phyloP scores from a whole-genome alignment of 2,797 vertebrate species.

The Girardinus metallicus region DNA sequence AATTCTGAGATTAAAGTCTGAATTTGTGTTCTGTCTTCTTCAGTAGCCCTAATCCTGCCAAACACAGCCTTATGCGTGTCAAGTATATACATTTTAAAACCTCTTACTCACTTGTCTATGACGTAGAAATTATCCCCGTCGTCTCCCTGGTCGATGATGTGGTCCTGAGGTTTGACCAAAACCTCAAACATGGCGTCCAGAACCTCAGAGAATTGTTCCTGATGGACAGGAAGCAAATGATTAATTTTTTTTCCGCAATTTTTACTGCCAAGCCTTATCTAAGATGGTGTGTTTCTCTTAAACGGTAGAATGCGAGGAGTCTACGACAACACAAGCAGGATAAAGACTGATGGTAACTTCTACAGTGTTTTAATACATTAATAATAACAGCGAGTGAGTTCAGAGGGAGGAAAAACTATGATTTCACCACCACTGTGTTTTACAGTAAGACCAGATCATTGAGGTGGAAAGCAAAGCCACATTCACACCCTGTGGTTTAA shows the following conservation, averaged over 20 bases:
- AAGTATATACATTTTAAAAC: background rate
- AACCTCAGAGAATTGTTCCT: conserved; percentile 95
- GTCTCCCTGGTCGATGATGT: conserved; percentile 95
- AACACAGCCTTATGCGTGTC: background rate
- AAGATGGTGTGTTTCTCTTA: background rate
- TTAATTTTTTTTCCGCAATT: background rate
- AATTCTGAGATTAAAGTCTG: no score
- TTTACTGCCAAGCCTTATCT: background rate
- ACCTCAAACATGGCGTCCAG: conserved; percentile 97
- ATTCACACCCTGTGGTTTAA: background rate
- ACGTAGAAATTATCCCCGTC: conserved; percentile 98
- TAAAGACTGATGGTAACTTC: background rate
- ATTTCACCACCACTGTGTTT: background rate
- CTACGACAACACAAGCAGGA: background rate
- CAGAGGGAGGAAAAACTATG: background rate
- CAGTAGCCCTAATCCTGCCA: no score
- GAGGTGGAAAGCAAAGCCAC: background rate
- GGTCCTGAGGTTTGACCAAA: conserved; percentile 88
- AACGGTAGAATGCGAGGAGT: background rate
- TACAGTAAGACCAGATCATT: background rate
- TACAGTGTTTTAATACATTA: background rate
- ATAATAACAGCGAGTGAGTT: background rate
- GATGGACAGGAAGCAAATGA: background rate
- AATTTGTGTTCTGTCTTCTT: no score
- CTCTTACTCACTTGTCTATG: conserved; percentile 83